Percentiles rank a stretch among this genome's conserved stretches.
phyloP scores from a whole-genome alignment of 2,797 vertebrate genomes.

The Enteromius argenteus region DNA sequence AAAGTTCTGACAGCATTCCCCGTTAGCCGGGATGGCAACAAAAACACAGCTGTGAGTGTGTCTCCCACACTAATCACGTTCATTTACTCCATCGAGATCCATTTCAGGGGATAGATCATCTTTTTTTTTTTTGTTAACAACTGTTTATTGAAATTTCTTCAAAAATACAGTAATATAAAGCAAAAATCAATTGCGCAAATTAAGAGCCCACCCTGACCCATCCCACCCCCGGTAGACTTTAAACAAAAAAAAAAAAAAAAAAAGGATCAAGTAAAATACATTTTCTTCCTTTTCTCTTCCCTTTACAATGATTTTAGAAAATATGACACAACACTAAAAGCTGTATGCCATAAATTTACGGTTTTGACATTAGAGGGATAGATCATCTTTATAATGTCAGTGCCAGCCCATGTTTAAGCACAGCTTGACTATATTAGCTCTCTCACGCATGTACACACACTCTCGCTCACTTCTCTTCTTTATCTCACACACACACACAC shows the following conservation, averaged over 20 bases:
- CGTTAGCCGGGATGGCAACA: background rate
- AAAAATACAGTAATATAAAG: no score
- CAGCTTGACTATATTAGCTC: conserved; percentile 11
- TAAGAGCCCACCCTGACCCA: no score
- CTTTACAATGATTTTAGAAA: no score
- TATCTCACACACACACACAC: conserved; percentile 5
- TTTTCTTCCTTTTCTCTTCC: no score
- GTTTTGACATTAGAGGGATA: background rate
- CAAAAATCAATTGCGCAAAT: no score
- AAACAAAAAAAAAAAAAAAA: no score
- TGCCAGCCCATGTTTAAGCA: conserved; percentile 24
- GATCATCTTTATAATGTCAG: background rate
- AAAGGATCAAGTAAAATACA: no score
- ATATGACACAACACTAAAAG: no score
- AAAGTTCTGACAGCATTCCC: background rate
- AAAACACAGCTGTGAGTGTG: conserved; percentile 25
- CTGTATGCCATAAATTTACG: no score
- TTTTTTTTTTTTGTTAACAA: background rate
- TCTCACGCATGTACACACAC: background rate
- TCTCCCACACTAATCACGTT: conserved; percentile 19
- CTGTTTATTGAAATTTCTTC: no score
- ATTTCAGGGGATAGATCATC: conserved; percentile 12
- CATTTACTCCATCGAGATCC: conserved; percentile 1
- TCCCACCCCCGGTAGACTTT: no score
- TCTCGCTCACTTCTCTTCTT: background rate